Conservation (phyloP, 2,888 invertebrate species). For the Merodon equestris region DNA sequence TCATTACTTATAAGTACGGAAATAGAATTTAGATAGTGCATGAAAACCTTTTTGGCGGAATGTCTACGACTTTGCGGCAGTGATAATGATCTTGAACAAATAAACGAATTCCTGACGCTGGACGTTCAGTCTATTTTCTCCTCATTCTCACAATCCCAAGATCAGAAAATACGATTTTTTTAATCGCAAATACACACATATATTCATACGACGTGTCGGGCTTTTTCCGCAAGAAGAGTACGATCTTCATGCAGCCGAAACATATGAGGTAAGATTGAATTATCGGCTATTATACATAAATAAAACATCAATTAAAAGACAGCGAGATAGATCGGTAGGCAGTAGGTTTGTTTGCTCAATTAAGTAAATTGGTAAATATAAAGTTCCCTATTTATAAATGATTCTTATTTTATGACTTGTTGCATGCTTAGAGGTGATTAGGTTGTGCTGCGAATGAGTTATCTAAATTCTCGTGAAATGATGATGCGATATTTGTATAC, state of each 20-base stretch:
- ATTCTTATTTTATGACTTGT: no score
- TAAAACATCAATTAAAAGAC: slow-evolving; percentile 57
- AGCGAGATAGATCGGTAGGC: slow-evolving; percentile 1
- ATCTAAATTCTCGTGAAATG: slow-evolving; percentile 5
- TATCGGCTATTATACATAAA: slow-evolving; percentile 56
- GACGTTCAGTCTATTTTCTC: slow-evolving; percentile 21
- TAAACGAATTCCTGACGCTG: slow-evolving; percentile 60
- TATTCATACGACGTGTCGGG: slow-evolving; percentile 29
- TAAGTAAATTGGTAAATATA: slow-evolving; percentile 45
- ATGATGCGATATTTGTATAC: no score
- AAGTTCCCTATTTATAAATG: background rate
- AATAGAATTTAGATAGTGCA: background rate
- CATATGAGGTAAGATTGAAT: slow-evolving; percentile 59
- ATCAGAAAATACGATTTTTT: slow-evolving; percentile 62
- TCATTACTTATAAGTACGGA: no score
- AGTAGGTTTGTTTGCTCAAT: slow-evolving; percentile 40
- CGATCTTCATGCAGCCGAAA: background rate
- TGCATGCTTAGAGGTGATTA: no score
- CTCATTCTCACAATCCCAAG: slow-evolving; percentile 49
- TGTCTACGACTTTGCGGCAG: slow-evolving; percentile 11
- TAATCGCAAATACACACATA: slow-evolving; percentile 37
- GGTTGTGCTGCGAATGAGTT: background rate
- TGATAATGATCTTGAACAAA: slow-evolving; percentile 60
- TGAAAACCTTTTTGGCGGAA: slow-evolving; percentile 13
- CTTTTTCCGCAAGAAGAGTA: background rate